A percentile compares a stretch with the other conserved stretches of the same genome.
Evolutionary conservation across 2,797 vertebrate genomes (phyloP).

Genomic region (Onychomys torridus): DNA sequence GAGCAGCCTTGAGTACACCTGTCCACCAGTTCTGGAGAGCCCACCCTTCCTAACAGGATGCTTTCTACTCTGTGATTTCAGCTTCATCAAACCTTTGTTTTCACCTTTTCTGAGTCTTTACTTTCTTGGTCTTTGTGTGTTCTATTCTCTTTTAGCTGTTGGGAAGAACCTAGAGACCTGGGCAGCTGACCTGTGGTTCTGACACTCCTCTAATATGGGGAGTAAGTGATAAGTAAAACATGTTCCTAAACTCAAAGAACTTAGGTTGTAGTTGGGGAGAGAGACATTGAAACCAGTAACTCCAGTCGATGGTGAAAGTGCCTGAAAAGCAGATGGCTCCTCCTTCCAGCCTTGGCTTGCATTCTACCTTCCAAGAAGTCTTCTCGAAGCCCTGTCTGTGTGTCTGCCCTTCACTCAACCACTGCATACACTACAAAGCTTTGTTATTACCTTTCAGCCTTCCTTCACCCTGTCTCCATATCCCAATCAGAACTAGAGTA

Average conservation of each 20-base stretch:
- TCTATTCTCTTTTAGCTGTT: neutral
- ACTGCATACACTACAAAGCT: accelerated
- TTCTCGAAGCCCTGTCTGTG: neutral
- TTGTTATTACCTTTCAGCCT: neutral
- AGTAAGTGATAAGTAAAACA: neutral
- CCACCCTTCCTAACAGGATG: neutral
- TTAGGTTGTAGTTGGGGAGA: neutral
- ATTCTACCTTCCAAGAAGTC: neutral
- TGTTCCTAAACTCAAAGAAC: neutral
- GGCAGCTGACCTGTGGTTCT: neutral
- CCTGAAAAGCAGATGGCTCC: neutral
- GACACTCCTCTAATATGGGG: neutral
- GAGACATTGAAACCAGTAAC: neutral
- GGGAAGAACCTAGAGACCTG: neutral
- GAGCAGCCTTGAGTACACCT: neutral
- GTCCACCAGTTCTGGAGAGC: neutral
- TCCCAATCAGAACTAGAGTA: neutral
- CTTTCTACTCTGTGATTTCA: neutral
- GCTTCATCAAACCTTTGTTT: neutral
- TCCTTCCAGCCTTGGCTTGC: neutral
- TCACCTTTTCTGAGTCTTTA: neutral
- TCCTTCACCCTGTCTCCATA: neutral
- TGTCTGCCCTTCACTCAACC: neutral
- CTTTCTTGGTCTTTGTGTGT: neutral
- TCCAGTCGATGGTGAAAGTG: neutral